Percentiles rank a stretch among this genome's conserved stretches.
Conservation (phyloP, 1,140 invertebrate species). For the Caenorhabditis brenneri region DNA sequence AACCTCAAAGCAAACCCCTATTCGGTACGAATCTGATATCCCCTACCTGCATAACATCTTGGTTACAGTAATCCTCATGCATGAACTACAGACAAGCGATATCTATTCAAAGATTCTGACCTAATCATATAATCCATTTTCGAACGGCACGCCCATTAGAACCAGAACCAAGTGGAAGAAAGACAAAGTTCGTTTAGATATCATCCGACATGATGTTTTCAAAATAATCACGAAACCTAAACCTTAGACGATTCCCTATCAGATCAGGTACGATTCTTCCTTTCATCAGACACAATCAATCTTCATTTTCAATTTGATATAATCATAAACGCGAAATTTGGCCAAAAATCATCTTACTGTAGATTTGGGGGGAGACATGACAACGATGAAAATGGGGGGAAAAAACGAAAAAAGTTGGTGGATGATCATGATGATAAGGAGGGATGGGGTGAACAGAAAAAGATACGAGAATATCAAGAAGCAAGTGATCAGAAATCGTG, state of each 20-base stretch:
- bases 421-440: conserved; percentile 29
- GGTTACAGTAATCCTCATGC: too few species aligned
- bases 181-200: too few species aligned
- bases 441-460: not conserved
- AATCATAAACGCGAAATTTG: not conserved
- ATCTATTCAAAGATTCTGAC: too few species aligned
- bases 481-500: conserved; percentile 32
- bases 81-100: too few species aligned
- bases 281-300: not conserved
- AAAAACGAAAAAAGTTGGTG: not conserved
- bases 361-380: not conserved
- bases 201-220: too few species aligned
- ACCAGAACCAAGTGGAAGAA: too few species aligned
- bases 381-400: not conserved
- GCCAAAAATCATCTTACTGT: not conserved
- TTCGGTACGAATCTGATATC: too few species aligned
- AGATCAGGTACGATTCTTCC: not conserved
- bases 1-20: too few species aligned
- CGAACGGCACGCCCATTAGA: too few species aligned
- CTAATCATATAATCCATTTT: too few species aligned
- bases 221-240: not conserved
- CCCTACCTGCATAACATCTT: too few species aligned
- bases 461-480: conserved; percentile 22
- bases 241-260: not conserved
- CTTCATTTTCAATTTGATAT: too few species aligned